Base-by-base conservation (phyloP, 2,113 vertebrate species). In the Camelus dromedarius region DNA sequence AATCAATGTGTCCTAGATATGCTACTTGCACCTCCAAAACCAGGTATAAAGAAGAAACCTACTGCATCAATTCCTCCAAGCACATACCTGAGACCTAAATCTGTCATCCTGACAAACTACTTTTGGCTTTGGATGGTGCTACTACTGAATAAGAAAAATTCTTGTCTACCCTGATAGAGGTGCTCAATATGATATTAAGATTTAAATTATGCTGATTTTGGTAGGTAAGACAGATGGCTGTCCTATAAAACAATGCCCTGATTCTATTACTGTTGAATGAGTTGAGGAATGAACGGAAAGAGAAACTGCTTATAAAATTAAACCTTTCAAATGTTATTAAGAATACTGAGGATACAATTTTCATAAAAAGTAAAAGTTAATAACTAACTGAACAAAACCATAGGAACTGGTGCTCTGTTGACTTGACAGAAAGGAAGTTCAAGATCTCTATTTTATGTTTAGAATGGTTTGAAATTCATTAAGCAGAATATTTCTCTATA, bases 31-130 rank as follows among this genome's bases (percentile, higher is more conserved):
- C 72, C 12, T 90, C 24, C 35, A 93, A 85, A 95, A 94, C 60
- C 72, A 96, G 20, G 30, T 22, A n/a, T 48, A 76, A 92, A 87
- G 52, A 92, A 42, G 8, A 48, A 85, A 97, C 66, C 82, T 77
- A 85, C 13, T 94, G 24, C 28, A 95, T 60, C 88, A 89, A 2
- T 93, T 95, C 76, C 64, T 97, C 60, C 95, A 97, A 70, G 72
- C 73, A 90, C n/a, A 42, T 30, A 91, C 48, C 56, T 80, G 62
- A 92, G 85, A 96, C 93, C 95, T 83, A 82, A 95, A 97, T 97
- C 89, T 96, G 85, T 97, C 97, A 95, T 70, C 84, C 19, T 98
- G 85, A 97, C 69, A 98, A 95, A 96, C 38, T 95, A 92, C 91
- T 69, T 94, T 84, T 96, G 58, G 93, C 81, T 97, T 83, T 83